phyloP scores from a whole-genome alignment of 2,113 vertebrate species.

The Mobula birostris region DNA sequence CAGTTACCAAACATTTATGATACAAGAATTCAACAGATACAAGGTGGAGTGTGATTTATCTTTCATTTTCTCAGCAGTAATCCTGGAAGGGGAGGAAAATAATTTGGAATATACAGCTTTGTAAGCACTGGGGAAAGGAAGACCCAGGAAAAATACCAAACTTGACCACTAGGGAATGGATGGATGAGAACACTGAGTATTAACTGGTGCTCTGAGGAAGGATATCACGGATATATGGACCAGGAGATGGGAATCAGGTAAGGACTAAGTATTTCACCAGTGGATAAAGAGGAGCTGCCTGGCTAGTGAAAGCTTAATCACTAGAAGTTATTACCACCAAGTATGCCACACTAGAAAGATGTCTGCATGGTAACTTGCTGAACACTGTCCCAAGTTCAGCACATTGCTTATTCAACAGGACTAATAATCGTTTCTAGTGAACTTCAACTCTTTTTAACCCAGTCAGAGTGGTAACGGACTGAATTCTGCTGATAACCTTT shows the following conservation, averaged over 20 bases:
- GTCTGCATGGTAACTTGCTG: too few species aligned
- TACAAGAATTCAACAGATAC: not conserved
- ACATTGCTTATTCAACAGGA: not conserved
- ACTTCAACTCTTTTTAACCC: not conserved
- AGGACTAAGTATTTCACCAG: too few species aligned
- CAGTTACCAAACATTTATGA: not conserved
- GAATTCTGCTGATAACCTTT: not conserved
- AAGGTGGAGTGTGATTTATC: not conserved
- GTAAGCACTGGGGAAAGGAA: not conserved
- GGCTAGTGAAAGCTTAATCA: not conserved
- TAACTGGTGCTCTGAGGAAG: not conserved
- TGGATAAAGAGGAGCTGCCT: too few species aligned
- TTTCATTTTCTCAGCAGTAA: not conserved
- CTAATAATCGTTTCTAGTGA: too few species aligned
- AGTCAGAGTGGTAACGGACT: not conserved
- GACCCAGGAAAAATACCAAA: not conserved
- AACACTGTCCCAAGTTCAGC: not conserved
- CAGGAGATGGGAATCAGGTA: not conserved
- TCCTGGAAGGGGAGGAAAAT: not conserved
- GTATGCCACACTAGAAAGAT: not conserved
- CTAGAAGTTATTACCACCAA: not conserved
- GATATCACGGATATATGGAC: not conserved
- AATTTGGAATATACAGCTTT: not conserved
- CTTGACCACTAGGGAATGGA: not conserved
- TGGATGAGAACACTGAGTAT: not conserved